Evolutionary conservation across 2,888 invertebrate genomes (phyloP), one percentile per base, ranked within the genome.

Genomic region (Macaria notata): DNA sequence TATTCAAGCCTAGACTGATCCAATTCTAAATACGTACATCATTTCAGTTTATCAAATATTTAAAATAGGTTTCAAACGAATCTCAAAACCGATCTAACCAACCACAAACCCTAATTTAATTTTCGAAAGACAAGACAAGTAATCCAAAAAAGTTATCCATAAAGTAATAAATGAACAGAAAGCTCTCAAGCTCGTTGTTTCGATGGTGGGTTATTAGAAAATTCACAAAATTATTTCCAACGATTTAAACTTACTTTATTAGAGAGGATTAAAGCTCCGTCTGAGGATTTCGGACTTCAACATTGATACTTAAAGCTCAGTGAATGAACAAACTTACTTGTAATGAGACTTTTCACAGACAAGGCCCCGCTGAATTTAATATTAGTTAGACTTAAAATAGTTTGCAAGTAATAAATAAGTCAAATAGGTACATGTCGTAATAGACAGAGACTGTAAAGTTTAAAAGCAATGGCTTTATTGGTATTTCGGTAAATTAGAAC

Each of bases 191-290:
- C 38, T n/a, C 48, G 42, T 42, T 58, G 58, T 53, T 55, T 59
- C 50, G 38, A 52, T 55, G 51, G 52, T 45, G 46, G 55, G 49
- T 58, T 50, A 54, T 50, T 55, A 55, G 47, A 54, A 38, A 52
- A 46, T 53, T 60, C 46, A 44, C 46, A 47, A 50, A 47, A 60
- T 50, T 47, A 50, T 56, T 56, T 56, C 33, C 31, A 54, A 50
- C 53, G 48, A 46, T 56, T 56, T 53, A 53, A 59, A 60, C 53
- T 58, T 58, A 56, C 49, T 60, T 60, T 56, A 50, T 50, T 53
- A 56, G 46, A 49, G 43, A 19, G 49, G 46, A 49, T 56, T 53
- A 53, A 53, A 53, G 53, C 49, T 46, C 36, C 52, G 51, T 55
- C 54, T 52, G 46, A 39, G 51, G 51, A 55, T 59, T 59, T 51